Base-by-base conservation (phyloP, 1,140 invertebrate species). In the Parapsyche elsis region DNA sequence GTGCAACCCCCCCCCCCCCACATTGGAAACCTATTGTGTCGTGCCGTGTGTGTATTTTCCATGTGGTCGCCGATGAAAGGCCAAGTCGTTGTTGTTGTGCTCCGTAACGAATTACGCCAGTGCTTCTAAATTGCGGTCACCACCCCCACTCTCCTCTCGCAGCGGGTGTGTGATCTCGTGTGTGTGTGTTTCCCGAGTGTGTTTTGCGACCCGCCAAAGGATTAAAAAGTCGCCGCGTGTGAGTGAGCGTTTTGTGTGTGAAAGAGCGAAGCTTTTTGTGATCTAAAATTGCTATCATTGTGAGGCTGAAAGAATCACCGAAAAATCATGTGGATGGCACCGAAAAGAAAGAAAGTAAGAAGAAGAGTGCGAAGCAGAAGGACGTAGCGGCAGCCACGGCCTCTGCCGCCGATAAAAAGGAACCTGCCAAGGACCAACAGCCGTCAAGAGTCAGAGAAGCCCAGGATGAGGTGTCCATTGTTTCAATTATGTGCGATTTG, bases 341-440 rank as follows among this genome's bases (percentile, higher is more conserved):
- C 84, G 85, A 86, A 85, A 90, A 89, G 85, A 90, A 90, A 87
- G 88, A 90, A 88, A 87, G 85, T 86, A 90, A 90, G 86, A 90
- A 88, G 88, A 90, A 90, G 87, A 87, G 79, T 82, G 84, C 64
- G 80, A 89, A 88, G 85, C 88, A 87, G 82, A 89, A 88, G 80
- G 81, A 85, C 26, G 87, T 88, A 83, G 84, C 79, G 67, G 85
- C 86, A 81, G 82, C 83, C 64, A 81, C 86, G 84, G 86, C 88
- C 85, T 86, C 87, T 79, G 84, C 80, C 19, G 19, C 46, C 70
- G 82, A 79, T 45, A 83, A 83, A 61, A 71, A 73, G 53, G 81
- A 79, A 44, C 59, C 61, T 44, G 71, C 76, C 16, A 80, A 83
- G 64, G 77, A 74, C 10, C 79, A 61, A 2, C 71, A 70, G 74